Evolutionary conservation across 2,888 invertebrate genomes (phyloP).

Genomic region (Scaptomyza cyrtandrae): DNA sequence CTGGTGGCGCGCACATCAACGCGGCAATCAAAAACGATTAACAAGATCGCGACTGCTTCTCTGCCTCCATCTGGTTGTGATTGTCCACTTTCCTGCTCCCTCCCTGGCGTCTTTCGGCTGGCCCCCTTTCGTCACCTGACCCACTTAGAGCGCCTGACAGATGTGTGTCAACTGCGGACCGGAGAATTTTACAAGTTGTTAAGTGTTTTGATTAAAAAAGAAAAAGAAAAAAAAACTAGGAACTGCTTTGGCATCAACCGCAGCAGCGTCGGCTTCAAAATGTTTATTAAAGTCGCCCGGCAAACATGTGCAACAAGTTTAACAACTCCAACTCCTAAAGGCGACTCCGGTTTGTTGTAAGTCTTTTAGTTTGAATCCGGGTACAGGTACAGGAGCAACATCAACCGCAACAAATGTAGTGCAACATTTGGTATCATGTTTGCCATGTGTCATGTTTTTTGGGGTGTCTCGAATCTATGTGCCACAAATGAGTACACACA

Average conservation of each 20-base stretch:
- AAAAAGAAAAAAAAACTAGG: conserved; percentile 30
- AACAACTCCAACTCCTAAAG: conserved; percentile 58
- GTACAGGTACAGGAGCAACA: conserved; percentile 56
- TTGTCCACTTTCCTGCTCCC: conserved; percentile 2
- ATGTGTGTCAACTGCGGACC: conserved; percentile 74
- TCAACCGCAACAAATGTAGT: conserved; percentile 61
- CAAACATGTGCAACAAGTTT: conserved; percentile 76
- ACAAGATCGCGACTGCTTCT: conserved; percentile 66
- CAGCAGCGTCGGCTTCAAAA: conserved; percentile 34
- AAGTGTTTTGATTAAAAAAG: conserved; percentile 72
- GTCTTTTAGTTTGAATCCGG: conserved; percentile 57
- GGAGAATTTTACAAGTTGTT: conserved; percentile 77
- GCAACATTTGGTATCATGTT: conserved; percentile 66
- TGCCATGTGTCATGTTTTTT: conserved; percentile 50
- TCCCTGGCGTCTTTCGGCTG: background rate
- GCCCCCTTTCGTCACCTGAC: conserved; percentile 57
- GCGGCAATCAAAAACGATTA: conserved; percentile 76
- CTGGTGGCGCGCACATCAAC: conserved; percentile 68
- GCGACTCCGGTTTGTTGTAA: conserved; percentile 59
- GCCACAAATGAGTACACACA: conserved; percentile 30
- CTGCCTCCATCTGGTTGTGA: conserved; percentile 12
- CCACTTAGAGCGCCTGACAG: conserved; percentile 71
- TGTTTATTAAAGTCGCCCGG: conserved; percentile 53
- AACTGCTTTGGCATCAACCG: conserved; percentile 37
- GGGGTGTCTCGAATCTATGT: conserved; percentile 40